phyloP scores from a whole-genome alignment of 2,797 vertebrate genomes.

The Sebastes itinus region DNA sequence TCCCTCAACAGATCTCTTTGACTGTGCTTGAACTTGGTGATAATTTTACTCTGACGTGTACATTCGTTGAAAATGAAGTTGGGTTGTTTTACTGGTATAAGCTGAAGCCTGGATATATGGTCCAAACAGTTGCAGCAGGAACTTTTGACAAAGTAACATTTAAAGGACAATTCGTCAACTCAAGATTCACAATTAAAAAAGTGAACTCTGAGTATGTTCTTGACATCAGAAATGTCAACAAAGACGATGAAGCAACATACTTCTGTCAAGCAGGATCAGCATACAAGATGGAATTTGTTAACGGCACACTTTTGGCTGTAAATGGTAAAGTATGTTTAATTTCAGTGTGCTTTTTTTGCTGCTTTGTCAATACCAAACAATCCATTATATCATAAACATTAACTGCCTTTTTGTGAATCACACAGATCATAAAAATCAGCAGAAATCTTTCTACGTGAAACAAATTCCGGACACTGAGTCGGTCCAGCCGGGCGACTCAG shows the following conservation, averaged over 20 bases:
- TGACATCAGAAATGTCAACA: constrained; percentile 19
- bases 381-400: not conserved
- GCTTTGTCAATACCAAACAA: not conserved
- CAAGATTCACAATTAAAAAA: not conserved
- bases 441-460: not conserved
- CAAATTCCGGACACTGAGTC: not conserved
- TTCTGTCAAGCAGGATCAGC: constrained; percentile 40
- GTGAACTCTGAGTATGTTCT: not conserved
- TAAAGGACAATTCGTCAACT: not conserved
- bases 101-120: constrained; percentile 8
- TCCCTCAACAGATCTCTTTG: not conserved
- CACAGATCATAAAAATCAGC: not conserved
- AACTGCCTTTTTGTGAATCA: not conserved
- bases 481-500: not conserved
- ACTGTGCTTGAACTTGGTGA: constrained; percentile 13
- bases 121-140: constrained; percentile 16
- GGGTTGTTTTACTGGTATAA: constrained; percentile 45
- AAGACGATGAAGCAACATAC: constrained; percentile 62
- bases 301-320: constrained; percentile 20
- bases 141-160: accelerated
- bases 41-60: constrained; percentile 8
- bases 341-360: not conserved
- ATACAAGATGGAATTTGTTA: accelerated
- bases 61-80: accelerated
- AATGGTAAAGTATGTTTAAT: constrained; percentile 28